Evolutionary conservation across 2,888 invertebrate species (phyloP), one percentile per base, ranked within the genome.

Genomic region (Dermolepida albohirtum): DNA sequence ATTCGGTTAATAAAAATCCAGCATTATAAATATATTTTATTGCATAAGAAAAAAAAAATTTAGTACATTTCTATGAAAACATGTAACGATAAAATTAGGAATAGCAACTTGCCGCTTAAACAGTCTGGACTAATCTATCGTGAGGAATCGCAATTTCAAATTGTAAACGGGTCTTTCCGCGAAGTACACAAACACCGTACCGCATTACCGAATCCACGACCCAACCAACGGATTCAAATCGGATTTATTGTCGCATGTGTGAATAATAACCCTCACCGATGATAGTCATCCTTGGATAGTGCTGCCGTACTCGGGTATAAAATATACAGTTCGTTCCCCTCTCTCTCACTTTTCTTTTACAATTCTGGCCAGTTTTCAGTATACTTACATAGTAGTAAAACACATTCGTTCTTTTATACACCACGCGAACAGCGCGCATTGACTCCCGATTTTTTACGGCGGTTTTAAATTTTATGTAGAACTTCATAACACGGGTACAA

Each of bases 321-420:
- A 70, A 68, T 67, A 62, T 71, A 72, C 71, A 75, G 76, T 76
- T 75, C 76, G 75, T 76, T 76, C 74, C 76, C 76, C 76, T 74
- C 71, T 72, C 68, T 34, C 34, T 34, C 34, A 5, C 34, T 47
- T 66, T 59, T 66, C 59, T 66, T 66, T 40, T 41, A 50, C 63
- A 57, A 57, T 65, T 64, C 68, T 63, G 64, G 67, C 43, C 67
- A 63, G 63, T 63, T 66, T 66, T 50, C 50, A 59, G 47, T 34
- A 54, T 34, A 34, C 34, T 34, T 50, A 40, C 29, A 57, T 59
- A 66, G 57, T 59, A 57, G 66, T 64, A 64, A 64, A 64, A 54
- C 54, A 54, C 52, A 54, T 59, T 66, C 55, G 66, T 66, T 66
- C 66, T 66, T 66, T 66, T 66, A 57, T 50, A 47, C 59, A 62